Conservation (phyloP, 2,797 vertebrate species). For the Hyperoplus lanceolatus region DNA sequence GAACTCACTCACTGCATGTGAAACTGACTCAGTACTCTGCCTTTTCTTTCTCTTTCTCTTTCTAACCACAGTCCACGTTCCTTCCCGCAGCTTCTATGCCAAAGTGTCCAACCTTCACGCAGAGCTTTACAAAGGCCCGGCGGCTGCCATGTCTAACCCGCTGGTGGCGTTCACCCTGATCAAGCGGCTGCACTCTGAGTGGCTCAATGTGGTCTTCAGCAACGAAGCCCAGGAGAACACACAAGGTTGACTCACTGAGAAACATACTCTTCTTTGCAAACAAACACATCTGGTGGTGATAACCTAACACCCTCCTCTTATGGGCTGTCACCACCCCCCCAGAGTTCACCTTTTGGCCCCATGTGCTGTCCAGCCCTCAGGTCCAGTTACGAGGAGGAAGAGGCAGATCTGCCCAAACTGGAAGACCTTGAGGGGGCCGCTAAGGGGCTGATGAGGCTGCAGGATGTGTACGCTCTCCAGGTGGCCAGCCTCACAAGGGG, state of each 20-base stretch:
- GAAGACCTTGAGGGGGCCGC: slow-evolving; percentile 94
- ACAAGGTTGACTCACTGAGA: slow-evolving; percentile 81
- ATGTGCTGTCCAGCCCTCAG: slow-evolving; percentile 86
- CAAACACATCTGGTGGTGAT: slow-evolving; percentile 66
- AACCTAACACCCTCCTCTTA: slow-evolving; percentile 8
- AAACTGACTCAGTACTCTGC: not conserved
- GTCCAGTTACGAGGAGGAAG: slow-evolving; percentile 84
- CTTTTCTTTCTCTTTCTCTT: not conserved
- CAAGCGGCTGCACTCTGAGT: slow-evolving; percentile 93
- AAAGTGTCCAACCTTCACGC: slow-evolving; percentile 89
- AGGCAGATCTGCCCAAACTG: slow-evolving; percentile 85
- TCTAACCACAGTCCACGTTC: not conserved
- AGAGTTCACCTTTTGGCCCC: slow-evolving; percentile 47
- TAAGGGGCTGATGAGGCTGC: slow-evolving; percentile 91
- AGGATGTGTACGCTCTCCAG: slow-evolving; percentile 92
- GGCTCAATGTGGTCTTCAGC: slow-evolving; percentile 90
- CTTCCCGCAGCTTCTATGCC: slow-evolving; percentile 88
- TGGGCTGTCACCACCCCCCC: slow-evolving; percentile 39
- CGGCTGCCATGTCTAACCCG: slow-evolving; percentile 87
- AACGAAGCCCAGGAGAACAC: slow-evolving; percentile 87
- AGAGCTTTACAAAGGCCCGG: slow-evolving; percentile 74
- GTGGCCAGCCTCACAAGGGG: slow-evolving; percentile 88
- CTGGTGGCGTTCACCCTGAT: slow-evolving; percentile 92
- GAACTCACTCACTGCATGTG: not conserved
- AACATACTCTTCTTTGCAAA: not conserved